Percentiles rank a stretch among this genome's conserved stretches.
phyloP scores from a whole-genome alignment of 2,113 vertebrate genomes.

The Vicugna pacos region DNA sequence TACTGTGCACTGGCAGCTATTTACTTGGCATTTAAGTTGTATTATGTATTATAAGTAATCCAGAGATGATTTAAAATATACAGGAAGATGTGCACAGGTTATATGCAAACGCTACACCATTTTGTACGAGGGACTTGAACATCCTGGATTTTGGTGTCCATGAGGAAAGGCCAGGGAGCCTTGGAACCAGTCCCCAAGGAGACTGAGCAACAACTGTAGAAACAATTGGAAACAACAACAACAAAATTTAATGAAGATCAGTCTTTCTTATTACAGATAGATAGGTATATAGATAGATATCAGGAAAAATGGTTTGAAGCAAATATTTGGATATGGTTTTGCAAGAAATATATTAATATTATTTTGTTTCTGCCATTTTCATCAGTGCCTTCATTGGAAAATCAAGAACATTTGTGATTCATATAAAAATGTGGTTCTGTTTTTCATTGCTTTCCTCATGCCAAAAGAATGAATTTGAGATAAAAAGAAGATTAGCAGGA shows the following conservation, averaged over 20 bases:
- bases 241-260: not conserved
- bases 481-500: not conserved
- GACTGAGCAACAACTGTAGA: not conserved
- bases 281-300: not conserved
- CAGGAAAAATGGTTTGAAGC: not conserved
- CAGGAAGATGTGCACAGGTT: too few relatives aligned
- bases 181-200: too few relatives aligned
- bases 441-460: not conserved
- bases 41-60: too few relatives aligned
- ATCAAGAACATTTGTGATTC: not conserved
- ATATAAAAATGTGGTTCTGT: not conserved
- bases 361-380: not conserved
- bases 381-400: not conserved
- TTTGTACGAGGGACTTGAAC: too few relatives aligned
- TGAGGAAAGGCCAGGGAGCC: too few relatives aligned
- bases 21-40: too few relatives aligned
- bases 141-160: too few relatives aligned
- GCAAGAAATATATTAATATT: not conserved
- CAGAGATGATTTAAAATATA: too few relatives aligned
- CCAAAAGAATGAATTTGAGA: not conserved
- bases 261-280: not conserved
- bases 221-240: not conserved
- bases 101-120: too few relatives aligned
- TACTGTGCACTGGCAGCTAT: too few relatives aligned
- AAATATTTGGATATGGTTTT: not conserved